phyloP scores from a whole-genome alignment of 2,113 vertebrate species.

The Grus americana region DNA sequence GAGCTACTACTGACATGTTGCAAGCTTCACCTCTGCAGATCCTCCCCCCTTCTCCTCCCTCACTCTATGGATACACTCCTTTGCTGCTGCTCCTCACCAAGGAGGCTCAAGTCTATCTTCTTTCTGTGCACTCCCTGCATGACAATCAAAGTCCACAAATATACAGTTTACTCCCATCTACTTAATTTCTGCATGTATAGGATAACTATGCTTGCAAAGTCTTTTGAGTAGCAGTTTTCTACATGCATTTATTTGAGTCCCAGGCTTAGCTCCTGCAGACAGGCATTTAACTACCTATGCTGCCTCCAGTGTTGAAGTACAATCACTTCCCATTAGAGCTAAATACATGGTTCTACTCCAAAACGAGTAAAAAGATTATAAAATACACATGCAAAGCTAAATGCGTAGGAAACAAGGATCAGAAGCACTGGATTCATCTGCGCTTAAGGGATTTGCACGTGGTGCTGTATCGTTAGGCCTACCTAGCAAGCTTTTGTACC shows the following conservation, averaged over 20 bases:
- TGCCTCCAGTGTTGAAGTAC: neutral
- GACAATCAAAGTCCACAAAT: neutral
- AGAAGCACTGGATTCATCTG: neutral
- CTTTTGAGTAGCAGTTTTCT: neutral
- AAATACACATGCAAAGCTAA: neutral
- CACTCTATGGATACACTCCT: rapidly evolving
- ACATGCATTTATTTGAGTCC: neutral
- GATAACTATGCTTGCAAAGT: neutral
- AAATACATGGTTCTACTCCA: neutral
- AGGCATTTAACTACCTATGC: neutral
- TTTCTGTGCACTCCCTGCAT: neutral
- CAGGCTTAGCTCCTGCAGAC: neutral
- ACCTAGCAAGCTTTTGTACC: neutral
- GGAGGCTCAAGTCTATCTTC: neutral
- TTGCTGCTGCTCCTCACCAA: neutral
- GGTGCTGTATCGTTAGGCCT: neutral
- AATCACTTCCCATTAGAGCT: neutral
- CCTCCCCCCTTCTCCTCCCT: neutral
- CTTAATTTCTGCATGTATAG: neutral
- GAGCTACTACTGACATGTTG: rapidly evolving
- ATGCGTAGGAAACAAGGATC: neutral
- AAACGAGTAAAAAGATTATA: neutral
- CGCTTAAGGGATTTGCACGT: neutral
- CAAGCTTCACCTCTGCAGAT: neutral
- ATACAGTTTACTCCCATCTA: neutral